phyloP scores from a whole-genome alignment of 2,113 vertebrate species.

The Salvelinus namaycush region DNA sequence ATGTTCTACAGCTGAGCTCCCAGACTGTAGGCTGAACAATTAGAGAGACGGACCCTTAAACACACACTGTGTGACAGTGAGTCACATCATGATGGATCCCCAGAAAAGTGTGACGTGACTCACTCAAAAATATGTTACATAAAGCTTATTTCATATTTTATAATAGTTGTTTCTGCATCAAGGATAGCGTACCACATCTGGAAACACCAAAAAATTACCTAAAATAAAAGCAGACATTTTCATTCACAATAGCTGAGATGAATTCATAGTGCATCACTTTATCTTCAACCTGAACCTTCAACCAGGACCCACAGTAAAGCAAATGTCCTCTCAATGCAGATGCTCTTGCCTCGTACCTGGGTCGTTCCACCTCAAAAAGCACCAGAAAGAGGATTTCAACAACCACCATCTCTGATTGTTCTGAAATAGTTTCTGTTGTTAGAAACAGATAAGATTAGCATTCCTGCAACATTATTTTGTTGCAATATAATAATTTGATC shows the following conservation, averaged over 20 bases:
- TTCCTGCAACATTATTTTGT: too few relatives aligned
- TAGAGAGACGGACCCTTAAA: not conserved
- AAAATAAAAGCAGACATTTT: not conserved
- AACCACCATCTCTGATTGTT: too few relatives aligned
- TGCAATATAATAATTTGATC: too few relatives aligned
- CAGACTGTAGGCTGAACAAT: not conserved
- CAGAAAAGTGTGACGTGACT: too few relatives aligned
- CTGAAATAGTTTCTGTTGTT: too few relatives aligned
- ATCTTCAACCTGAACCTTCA: conserved; percentile 11
- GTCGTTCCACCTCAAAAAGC: too few relatives aligned
- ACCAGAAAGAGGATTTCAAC: too few relatives aligned
- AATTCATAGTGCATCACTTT: not conserved
- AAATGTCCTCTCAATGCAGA: conserved; percentile 17
- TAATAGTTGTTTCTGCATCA: too few relatives aligned
- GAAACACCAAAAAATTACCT: too few relatives aligned
- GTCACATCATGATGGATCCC: conserved; percentile 23
- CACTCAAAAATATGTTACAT: too few relatives aligned
- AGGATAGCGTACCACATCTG: not conserved
- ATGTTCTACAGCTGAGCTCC: conserved; percentile 45
- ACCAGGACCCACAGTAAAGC: conserved; percentile 54
- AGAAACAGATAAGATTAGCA: too few relatives aligned
- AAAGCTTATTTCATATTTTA: too few relatives aligned
- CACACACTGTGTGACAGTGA: conserved; percentile 36
- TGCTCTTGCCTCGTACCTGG: conserved; percentile 8
- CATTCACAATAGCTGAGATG: not conserved